These are phyloP conservation scores for Drosophila sp. DNA, from an alignment of 1,140 invertebrate species.

Conservation along the genomic window DNA sequence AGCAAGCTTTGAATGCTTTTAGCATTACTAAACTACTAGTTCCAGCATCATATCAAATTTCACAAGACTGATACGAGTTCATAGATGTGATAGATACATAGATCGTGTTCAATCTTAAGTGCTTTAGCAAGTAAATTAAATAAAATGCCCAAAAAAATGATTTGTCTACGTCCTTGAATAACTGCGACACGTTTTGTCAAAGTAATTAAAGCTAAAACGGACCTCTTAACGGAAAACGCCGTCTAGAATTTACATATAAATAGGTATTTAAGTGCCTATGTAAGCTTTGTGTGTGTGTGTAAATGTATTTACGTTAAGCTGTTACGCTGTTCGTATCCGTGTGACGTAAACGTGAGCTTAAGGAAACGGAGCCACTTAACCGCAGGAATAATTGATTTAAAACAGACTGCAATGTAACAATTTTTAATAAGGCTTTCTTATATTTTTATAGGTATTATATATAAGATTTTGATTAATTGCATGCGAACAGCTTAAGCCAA, in stretches of 20 bases:
- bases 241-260: conserved; percentile 13
- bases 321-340: conserved; percentile 1
- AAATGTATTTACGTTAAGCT: conserved; percentile 2
- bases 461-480: conserved; percentile 17
- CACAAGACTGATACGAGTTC: conserved; percentile 37
- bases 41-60: conserved; percentile 1
- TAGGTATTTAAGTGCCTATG: conserved; percentile 3
- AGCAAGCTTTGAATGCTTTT: conserved; percentile 46
- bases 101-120: conserved; percentile 16
- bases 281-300: neutral
- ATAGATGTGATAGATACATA: neutral
- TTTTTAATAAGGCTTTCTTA: conserved; percentile 9
- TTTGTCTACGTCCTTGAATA: neutral
- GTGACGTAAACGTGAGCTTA: conserved; percentile 27
- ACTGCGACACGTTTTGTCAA: conserved; percentile 3
- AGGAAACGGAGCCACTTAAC: conserved; percentile 38
- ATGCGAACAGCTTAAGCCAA: neutral
- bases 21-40: conserved; percentile 1
- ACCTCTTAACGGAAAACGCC: conserved; percentile 8
- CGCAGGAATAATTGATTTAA: conserved; percentile 38
- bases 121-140: conserved; percentile 13
- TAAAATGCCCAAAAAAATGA: conserved; percentile 17
- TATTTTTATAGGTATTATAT: neutral
- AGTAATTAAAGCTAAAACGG: conserved; percentile 22
- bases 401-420: conserved; percentile 15